Conservation (phyloP, 1,140 invertebrate species). For the Sitobion miscanthi region DNA sequence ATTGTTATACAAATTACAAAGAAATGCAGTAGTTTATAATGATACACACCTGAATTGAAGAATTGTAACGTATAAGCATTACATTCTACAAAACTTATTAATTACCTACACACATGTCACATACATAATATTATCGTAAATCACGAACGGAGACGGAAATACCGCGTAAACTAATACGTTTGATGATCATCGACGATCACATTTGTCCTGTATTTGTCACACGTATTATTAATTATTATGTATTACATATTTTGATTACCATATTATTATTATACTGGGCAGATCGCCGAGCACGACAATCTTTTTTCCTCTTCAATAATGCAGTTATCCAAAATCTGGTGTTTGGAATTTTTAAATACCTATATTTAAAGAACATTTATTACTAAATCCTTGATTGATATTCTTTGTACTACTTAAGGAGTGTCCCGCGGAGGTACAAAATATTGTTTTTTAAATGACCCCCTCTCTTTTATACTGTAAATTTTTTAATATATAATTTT, state of each 20-base stretch:
- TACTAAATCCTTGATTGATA: no score
- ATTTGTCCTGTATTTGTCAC: not conserved
- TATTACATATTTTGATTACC: not conserved
- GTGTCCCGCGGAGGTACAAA: no score
- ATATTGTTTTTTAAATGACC: no score
- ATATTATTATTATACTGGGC: no score
- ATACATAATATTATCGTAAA: slow-evolving; percentile 3
- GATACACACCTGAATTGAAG: not conserved
- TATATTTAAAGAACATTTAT: no score
- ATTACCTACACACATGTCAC: not conserved
- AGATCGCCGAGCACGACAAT: no score
- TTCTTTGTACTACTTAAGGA: no score
- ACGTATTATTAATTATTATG: not conserved
- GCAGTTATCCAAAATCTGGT: no score
- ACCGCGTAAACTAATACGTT: not conserved
- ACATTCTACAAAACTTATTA: slow-evolving; percentile 27
- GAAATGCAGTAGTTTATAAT: not conserved
- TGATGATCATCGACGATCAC: not conserved
- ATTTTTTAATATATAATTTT: no score
- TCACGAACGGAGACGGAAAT: not conserved
- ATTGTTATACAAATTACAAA: slow-evolving; percentile 33
- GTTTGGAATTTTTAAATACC: no score
- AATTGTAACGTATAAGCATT: slow-evolving; percentile 34
- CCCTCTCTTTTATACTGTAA: no score
- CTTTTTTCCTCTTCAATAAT: no score